phyloP scores from a whole-genome alignment of 2,888 invertebrate species.

The Melinaea marsaeus region DNA sequence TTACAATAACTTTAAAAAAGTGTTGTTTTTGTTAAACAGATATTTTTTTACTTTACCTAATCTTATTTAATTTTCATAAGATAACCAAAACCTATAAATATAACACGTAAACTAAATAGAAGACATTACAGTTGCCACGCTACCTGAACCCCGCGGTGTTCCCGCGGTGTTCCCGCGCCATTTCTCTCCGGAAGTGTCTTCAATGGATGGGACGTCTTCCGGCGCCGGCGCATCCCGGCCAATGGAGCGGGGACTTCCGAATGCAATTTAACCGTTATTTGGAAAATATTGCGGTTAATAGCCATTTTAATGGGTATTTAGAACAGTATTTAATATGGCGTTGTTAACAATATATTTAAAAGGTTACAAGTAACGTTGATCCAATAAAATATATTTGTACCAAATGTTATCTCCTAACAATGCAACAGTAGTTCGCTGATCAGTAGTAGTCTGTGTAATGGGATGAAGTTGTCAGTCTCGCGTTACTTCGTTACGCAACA shows the following conservation, averaged over 20 bases:
- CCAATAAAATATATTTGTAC: constrained; percentile 20
- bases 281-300: constrained; percentile 63
- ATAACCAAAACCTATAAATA: no score
- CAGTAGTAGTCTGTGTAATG: constrained; percentile 42
- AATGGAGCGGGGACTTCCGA: constrained; percentile 65
- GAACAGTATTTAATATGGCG: constrained; percentile 12
- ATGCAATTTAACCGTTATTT: constrained; percentile 57
- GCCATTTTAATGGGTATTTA: constrained; percentile 39
- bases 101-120: no score
- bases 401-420: constrained; percentile 28
- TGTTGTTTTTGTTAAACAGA: no score
- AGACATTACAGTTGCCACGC: constrained; percentile 5
- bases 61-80: no score
- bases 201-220: constrained; percentile 63
- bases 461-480: constrained; percentile 55
- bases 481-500: constrained; percentile 69
- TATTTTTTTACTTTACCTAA: no score
- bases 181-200: constrained; percentile 53
- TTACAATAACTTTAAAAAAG: no score
- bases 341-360: neutral
- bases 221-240: constrained; percentile 60
- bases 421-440: constrained; percentile 16
- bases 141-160: constrained; percentile 24
- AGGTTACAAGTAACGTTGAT: neutral
- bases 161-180: constrained; percentile 29